Conservation (phyloP, 2,888 invertebrate species). For the Athripsodes cinereus region DNA sequence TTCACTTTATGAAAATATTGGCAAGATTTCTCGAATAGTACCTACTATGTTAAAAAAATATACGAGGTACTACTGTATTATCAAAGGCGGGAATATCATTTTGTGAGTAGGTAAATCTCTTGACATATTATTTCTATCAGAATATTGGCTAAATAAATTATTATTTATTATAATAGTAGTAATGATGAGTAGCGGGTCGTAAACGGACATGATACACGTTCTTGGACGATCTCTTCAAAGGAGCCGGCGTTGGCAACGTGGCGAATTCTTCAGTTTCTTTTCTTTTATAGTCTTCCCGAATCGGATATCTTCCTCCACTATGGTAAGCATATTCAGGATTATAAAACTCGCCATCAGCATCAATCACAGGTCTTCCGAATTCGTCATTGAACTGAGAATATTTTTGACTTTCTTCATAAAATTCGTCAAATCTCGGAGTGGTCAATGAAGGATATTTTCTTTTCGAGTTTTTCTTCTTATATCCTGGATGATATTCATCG, state of each 20-base stretch:
- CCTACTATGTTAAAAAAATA: too few relatives aligned
- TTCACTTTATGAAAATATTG: too few relatives aligned
- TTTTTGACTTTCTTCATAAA: not conserved
- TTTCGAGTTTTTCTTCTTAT: not conserved
- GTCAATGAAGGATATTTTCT: conserved; percentile 26
- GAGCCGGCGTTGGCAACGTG: not conserved
- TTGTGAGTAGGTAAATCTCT: too few relatives aligned
- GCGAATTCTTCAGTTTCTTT: not conserved
- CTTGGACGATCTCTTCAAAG: not conserved
- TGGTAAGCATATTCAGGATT: not conserved
- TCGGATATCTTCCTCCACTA: not conserved
- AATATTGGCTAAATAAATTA: too few relatives aligned
- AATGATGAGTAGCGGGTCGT: not conserved
- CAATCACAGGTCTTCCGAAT: not conserved
- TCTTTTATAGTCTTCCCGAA: not conserved
- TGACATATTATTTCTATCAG: too few relatives aligned
- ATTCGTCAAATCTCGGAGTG: not conserved
- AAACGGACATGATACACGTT: not conserved
- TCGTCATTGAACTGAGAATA: not conserved
- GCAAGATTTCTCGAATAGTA: too few relatives aligned
- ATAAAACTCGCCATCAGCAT: not conserved
- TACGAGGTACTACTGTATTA: too few relatives aligned
- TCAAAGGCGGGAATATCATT: too few relatives aligned
- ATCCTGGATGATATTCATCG: not conserved
- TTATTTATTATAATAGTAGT: too few relatives aligned